phyloP scores from a whole-genome alignment of 2,888 invertebrate species.

The Stegana nigrithorax region DNA sequence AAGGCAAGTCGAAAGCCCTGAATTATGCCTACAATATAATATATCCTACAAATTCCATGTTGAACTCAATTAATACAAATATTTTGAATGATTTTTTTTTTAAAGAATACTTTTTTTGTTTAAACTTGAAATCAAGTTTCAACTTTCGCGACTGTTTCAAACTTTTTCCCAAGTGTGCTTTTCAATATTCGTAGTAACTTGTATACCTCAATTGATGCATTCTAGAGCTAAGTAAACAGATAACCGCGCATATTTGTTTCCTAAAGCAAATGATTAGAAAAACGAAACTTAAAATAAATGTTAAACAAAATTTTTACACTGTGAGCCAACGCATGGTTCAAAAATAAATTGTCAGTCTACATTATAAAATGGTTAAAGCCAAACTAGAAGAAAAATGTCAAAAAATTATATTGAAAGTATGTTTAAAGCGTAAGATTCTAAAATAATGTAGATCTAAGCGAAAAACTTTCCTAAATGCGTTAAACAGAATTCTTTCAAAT shows the following conservation, averaged over 20 bases:
- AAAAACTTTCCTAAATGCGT: too few relatives aligned
- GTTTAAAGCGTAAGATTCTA: conserved; percentile 17
- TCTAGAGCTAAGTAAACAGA: neutral
- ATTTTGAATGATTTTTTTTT: too few relatives aligned
- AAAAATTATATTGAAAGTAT: neutral
- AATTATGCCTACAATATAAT: too few relatives aligned
- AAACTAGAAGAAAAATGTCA: neutral
- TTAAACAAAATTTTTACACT: neutral
- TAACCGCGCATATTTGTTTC: neutral
- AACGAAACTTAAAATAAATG: neutral
- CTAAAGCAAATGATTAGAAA: too few relatives aligned
- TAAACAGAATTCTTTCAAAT: too few relatives aligned
- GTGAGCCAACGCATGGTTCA: neutral
- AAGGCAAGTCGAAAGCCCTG: too few relatives aligned
- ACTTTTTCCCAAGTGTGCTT: neutral
- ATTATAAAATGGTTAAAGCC: neutral
- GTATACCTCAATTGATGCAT: conserved; percentile 14
- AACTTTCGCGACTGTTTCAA: neutral
- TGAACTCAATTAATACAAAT: too few relatives aligned
- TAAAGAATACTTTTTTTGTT: too few relatives aligned
- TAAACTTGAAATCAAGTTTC: neutral
- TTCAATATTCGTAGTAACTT: conserved; percentile 7
- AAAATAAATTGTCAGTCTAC: neutral
- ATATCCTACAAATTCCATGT: too few relatives aligned
- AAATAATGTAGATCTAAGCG: conserved; percentile 17